Evolutionary conservation across 2,888 invertebrate genomes (phyloP).

Genomic region (Uloborus plumipes): DNA sequence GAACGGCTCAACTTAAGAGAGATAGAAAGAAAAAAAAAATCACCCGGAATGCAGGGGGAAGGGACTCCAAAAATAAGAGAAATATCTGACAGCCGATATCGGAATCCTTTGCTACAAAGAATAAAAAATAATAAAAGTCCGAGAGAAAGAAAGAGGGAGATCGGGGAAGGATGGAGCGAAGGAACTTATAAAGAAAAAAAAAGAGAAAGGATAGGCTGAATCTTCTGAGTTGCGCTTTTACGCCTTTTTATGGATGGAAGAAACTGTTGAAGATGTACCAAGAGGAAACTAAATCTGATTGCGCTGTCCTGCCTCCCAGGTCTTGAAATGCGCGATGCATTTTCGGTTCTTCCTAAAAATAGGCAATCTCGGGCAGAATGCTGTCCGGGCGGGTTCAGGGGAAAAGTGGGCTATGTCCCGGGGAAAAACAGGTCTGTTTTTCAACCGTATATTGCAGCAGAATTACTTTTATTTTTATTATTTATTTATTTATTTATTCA

Average conservation of each 20-base stretch:
- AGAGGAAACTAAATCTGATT: slow-evolving; percentile 59
- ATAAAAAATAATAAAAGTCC: slow-evolving; percentile 31
- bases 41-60: neutral
- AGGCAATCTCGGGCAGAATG: slow-evolving; percentile 12
- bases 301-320: slow-evolving; percentile 40
- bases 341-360: slow-evolving; percentile 45
- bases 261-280: slow-evolving; percentile 56
- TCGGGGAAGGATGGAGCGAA: slow-evolving; percentile 14
- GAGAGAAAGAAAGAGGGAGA: slow-evolving; percentile 26
- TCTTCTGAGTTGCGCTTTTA: slow-evolving; percentile 31
- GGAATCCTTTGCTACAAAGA: slow-evolving; percentile 22
- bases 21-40: slow-evolving; percentile 6
- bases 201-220: neutral
- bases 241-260: slow-evolving; percentile 29
- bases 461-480: too few species aligned
- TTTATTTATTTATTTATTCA: too few species aligned
- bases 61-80: slow-evolving; percentile 13
- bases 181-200: slow-evolving; percentile 12
- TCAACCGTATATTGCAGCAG: too few species aligned
- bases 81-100: slow-evolving; percentile 54
- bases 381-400: slow-evolving; percentile 3
- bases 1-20: slow-evolving; percentile 26
- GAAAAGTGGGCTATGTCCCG: slow-evolving; percentile 33
- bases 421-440: too few species aligned
- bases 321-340: slow-evolving; percentile 27